phyloP scores from a whole-genome alignment of 2,113 vertebrate species.

The Anguilla japonica region DNA sequence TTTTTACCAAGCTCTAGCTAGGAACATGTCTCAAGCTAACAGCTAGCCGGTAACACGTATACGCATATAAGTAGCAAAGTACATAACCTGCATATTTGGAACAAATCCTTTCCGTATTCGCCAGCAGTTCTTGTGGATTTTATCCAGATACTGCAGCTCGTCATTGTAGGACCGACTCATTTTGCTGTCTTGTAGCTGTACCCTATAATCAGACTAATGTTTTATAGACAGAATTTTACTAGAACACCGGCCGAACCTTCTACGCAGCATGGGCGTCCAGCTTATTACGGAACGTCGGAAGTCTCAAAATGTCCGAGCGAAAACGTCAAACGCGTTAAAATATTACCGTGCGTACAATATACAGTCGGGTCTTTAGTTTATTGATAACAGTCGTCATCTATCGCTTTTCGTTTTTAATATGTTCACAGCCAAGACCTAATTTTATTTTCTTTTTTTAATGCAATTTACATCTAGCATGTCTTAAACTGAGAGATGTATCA shows the following conservation, averaged over 20 bases:
- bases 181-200: slow-evolving; percentile 9
- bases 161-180: slow-evolving; percentile 97
- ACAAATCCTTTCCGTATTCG: slow-evolving; percentile 95
- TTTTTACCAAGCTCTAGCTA: not conserved
- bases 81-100: slow-evolving; percentile 91
- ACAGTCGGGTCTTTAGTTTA: not conserved
- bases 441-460: not conserved
- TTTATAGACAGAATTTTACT: not conserved
- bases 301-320: not conserved
- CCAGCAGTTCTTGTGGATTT: slow-evolving; percentile 86
- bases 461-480: not conserved
- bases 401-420: not conserved
- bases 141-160: slow-evolving; percentile 92
- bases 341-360: not conserved
- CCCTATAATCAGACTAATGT: not conserved
- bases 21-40: not conserved
- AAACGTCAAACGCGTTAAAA: not conserved
- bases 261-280: not conserved
- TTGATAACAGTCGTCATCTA: not conserved
- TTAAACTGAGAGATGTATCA: not conserved
- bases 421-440: not conserved
- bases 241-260: not conserved
- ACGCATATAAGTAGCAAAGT: not conserved
- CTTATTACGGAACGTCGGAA: not conserved
- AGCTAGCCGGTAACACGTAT: slow-evolving; percentile 1